phyloP scores from a whole-genome alignment of 2,797 vertebrate species.

The Chromobotia macracanthus region DNA sequence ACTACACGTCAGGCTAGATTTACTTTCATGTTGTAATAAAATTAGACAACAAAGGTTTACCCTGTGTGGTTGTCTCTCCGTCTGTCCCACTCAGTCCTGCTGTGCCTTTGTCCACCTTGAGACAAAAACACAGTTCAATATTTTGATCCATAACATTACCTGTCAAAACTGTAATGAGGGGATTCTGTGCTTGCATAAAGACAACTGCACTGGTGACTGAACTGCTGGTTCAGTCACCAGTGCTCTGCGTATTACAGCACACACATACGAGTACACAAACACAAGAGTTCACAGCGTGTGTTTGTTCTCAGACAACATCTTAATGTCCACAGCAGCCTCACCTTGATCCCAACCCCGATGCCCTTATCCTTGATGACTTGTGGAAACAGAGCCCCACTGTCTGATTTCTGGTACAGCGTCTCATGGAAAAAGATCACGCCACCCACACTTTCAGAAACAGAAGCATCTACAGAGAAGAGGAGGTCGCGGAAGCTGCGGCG shows the following conservation, averaged over 20 bases:
- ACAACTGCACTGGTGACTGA: too few relatives aligned
- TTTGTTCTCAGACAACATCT: background rate
- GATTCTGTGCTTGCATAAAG: too few relatives aligned
- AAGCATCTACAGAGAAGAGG: slow-evolving; percentile 84
- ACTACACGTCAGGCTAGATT: background rate
- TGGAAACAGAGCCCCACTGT: slow-evolving; percentile 87
- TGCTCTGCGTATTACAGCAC: too few relatives aligned
- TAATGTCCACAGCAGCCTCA: slow-evolving; percentile 47
- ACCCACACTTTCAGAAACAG: slow-evolving; percentile 83
- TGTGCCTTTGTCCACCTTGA: slow-evolving; percentile 92
- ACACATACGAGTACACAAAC: background rate
- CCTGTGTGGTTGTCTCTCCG: slow-evolving; percentile 92
- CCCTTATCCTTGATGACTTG: slow-evolving; percentile 88
- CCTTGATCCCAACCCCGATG: slow-evolving; percentile 95
- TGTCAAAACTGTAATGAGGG: too few relatives aligned
- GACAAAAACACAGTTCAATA: slow-evolving; percentile 10
- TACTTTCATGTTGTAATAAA: background rate
- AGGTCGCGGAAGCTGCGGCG: slow-evolving; percentile 89
- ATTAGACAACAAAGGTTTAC: slow-evolving; percentile 72
- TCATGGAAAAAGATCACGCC: slow-evolving; percentile 96
- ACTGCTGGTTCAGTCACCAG: too few relatives aligned
- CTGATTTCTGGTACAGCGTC: slow-evolving; percentile 94
- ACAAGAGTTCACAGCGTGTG: too few relatives aligned
- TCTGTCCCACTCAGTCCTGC: slow-evolving; percentile 90
- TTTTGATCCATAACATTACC: background rate